These are phyloP conservation scores for Okamejei kenojei DNA, from an alignment of 2,797 vertebrate species.

Conservation along the genomic window DNA sequence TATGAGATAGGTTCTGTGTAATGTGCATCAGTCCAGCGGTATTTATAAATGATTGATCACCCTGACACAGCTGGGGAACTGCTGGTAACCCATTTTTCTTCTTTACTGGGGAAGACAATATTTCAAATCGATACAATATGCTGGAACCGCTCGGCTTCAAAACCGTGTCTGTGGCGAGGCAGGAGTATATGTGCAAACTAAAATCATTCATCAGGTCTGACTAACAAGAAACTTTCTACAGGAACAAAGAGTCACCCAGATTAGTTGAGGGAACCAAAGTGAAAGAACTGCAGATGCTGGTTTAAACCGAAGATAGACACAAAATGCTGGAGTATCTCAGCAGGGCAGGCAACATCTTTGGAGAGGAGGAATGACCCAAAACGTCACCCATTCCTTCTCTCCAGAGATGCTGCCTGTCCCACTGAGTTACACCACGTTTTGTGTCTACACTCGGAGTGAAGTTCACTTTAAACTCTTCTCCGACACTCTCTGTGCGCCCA, in stretches of 20 bases:
- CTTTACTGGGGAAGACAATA: constrained; percentile 69
- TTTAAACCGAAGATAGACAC: too few relatives aligned
- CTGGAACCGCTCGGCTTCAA: constrained; percentile 62
- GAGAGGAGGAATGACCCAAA: too few relatives aligned
- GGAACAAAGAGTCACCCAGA: neutral
- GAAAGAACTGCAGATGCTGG: too few relatives aligned
- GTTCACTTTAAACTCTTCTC: neutral
- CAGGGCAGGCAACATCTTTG: too few relatives aligned
- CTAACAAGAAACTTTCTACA: neutral
- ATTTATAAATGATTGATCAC: constrained; percentile 84
- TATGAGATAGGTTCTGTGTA: constrained; percentile 58
- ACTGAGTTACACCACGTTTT: too few relatives aligned
- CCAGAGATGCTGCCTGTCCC: too few relatives aligned
- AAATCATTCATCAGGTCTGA: neutral
- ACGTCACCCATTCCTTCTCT: too few relatives aligned
- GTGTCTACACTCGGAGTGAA: neutral
- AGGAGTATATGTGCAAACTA: constrained; percentile 47
- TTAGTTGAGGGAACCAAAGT: neutral
- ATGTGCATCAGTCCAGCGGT: constrained; percentile 58
- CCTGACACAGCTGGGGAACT: constrained; percentile 66
- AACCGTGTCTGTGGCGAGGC: constrained; percentile 63
- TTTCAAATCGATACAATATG: constrained; percentile 66
- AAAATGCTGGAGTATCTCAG: too few relatives aligned
- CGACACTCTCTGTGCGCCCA: neutral
- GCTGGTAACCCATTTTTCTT: constrained; percentile 61